Base-by-base conservation (phyloP, 1,140 invertebrate genomes). In the Apis cerana region DNA sequence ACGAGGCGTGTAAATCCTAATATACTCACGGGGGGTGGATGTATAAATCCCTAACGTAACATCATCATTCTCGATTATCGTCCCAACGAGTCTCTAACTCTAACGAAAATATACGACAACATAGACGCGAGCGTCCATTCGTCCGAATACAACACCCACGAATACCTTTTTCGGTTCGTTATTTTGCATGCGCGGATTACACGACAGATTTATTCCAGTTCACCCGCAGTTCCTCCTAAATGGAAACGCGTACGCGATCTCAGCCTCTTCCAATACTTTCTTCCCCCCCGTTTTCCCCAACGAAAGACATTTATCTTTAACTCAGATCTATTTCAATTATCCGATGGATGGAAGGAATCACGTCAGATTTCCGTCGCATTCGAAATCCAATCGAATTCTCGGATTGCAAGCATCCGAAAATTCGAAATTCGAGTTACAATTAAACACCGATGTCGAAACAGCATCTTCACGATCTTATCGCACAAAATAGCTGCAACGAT, bases 131-230 rank as follows among this genome's bases (percentile, higher is more conserved):
- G 1, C 23, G 23, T 21, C 12, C 21, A 15, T 68, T 74, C 19
- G 56, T n/a, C 48, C 33, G 56, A 43, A 43, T 50, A 50, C 1
- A 59, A 59, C 13, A 23, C 7, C 9, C 7, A 7, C 23, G 27
- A 43, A 33, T 80, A 27, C 23, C 15, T 7, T 62, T 72, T 23
- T 43, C 58, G 13, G 10, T 4, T 50, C 61, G 43, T 27, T 19
- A 23, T 23, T n/a, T 17, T 48, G 48, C 19, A 33, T 13, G 13
- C 17, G 43, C 43, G 23, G 68, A 79, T 79, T 79, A 70, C 67
- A 23, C 54, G 27, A 21, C 43, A 59, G 77, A 79, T 71, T 64
- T 80, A 80, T 80, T 72, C 33, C 43, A 3, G 19, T n/a, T 15
- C 12, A 15, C 43, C 11, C 17, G 11, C 4, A 2, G 5, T 0